Base-by-base conservation (phyloP, 2,797 vertebrate genomes). In the Melanotaenia nigrans region DNA sequence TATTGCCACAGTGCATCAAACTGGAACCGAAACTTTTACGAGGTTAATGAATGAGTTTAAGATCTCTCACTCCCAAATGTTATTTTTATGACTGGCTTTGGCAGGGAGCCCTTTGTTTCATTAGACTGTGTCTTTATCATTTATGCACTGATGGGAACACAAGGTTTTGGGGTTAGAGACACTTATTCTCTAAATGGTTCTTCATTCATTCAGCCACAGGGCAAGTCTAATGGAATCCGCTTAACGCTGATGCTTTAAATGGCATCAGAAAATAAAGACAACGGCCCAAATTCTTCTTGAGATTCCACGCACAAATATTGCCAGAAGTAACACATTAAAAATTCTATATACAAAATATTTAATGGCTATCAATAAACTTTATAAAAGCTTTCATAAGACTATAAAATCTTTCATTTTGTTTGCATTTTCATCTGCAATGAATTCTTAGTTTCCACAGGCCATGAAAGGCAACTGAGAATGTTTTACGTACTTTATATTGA, bases 91-190 rank as follows among this genome's bases (percentile, higher is more conserved):
- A 88, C 86, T 35, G 62, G 78, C 80, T 89, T 91, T 94, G 93
- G 91, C 91, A 90, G 87, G 84, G 87, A 90, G 92, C 87, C 90
- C 85, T 89, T 85, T 86, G 75, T 91, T 94, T 94, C 93, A 95
- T 95, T 94, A 94, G 83, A 85, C 85, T 80, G 81, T 54, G 73
- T 92, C 92, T 93, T 90, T 90, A 93, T 94, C 92, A 92, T 94
- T 94, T 94, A 92, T 94, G 89, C 90, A 86, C 86, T 90, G 93
- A 92, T 91, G 92, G 87, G 85, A 90, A 88, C 69, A 71, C 76
- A 78, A 87, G 91, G 91, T 93, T 95, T 90, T 89, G 90, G 91
- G 92, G 91, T 91, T 86, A 88, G 79, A 92, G 90, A 90, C 75
- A 81, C 87, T 92, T 89, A 90, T 92, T 92, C 87, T 94, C 90